Percentiles rank a stretch among this genome's conserved stretches.
Evolutionary conservation across 2,113 vertebrate genomes (phyloP).

Genomic region (Ptyas mucosa): DNA sequence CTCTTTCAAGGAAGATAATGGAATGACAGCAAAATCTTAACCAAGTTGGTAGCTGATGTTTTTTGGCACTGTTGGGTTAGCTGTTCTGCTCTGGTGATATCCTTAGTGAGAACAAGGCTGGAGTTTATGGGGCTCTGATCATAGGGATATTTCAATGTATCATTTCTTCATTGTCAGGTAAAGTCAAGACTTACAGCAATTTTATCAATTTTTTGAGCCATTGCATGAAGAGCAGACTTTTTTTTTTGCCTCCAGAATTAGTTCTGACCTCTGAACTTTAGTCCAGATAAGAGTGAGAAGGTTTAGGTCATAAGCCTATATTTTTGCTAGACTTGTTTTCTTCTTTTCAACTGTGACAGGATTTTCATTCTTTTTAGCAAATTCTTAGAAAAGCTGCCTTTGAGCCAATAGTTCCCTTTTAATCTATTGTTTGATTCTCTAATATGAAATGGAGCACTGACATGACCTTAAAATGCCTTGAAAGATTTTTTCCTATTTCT

Average conservation of each 20-base stretch:
- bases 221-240: neutral
- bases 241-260: neutral
- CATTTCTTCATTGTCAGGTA: neutral
- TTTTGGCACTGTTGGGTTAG: neutral
- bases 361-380: neutral
- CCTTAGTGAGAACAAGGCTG: neutral
- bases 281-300: neutral
- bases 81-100: neutral
- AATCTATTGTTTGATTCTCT: neutral
- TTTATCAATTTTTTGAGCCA: neutral
- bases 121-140: neutral
- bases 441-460: neutral
- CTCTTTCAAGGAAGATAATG: neutral
- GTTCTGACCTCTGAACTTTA: slow-evolving; percentile 2
- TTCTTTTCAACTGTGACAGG: slow-evolving; percentile 3
- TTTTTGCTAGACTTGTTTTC: neutral
- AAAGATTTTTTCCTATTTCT: neutral
- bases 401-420: neutral
- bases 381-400: slow-evolving; percentile 17
- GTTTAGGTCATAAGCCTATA: neutral
- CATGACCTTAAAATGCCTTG: neutral
- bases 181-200: neutral
- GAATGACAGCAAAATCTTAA: neutral
- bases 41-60: neutral
- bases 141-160: neutral